Evolutionary conservation across 2,113 vertebrate species (phyloP).

Genomic region (Ictalurus punctatus): DNA sequence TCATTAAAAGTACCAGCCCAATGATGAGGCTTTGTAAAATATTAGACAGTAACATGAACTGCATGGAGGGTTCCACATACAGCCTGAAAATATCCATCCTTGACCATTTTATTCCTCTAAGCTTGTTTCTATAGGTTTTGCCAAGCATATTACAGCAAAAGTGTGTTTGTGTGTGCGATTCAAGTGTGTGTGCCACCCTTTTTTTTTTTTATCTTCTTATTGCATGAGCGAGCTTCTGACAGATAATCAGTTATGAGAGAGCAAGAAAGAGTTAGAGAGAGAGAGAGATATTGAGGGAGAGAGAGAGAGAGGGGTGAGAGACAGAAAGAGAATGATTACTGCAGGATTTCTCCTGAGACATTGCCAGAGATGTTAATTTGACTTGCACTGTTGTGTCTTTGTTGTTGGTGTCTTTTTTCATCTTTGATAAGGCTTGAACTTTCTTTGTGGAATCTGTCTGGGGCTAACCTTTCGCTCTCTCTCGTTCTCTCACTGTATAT

Average conservation of each 20-base stretch:
- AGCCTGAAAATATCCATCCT: neutral
- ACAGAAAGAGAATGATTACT: constrained; percentile 16
- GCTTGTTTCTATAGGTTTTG: neutral
- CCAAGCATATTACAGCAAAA: neutral
- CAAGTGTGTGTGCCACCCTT: neutral
- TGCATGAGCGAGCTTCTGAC: constrained; percentile 27
- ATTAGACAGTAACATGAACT: neutral
- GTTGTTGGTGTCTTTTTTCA: neutral
- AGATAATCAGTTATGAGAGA: constrained; percentile 22
- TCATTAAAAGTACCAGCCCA: neutral
- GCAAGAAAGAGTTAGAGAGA: neutral
- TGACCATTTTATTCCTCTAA: neutral
- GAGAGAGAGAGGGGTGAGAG: neutral
- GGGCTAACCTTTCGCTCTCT: neutral
- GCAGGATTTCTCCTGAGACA: constrained; percentile 5
- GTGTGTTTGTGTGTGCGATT: constrained; percentile 16
- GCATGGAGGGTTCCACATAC: neutral
- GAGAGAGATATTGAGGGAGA: neutral
- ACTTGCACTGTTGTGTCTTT: neutral
- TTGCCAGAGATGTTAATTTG: constrained; percentile 16
- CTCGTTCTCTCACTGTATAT: neutral
- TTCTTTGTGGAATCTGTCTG: neutral
- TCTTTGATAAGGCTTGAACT: neutral
- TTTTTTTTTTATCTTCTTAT: constrained; percentile 16
- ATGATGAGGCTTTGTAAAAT: neutral